phyloP scores from a whole-genome alignment of 1,140 invertebrate species.

The Drosophila kikkawai region DNA sequence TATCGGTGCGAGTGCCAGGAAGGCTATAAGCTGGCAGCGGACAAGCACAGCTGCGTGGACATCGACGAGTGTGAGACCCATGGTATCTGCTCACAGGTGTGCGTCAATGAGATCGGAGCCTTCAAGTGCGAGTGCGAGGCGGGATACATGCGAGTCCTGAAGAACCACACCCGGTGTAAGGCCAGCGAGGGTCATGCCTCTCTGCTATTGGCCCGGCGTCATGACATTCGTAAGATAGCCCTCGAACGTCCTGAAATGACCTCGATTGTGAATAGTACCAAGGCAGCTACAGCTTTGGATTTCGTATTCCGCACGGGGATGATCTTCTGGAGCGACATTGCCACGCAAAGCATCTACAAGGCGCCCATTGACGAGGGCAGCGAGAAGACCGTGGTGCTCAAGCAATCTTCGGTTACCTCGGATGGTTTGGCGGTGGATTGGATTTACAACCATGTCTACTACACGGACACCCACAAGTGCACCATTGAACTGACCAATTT shows the following conservation, averaged over 20 bases:
- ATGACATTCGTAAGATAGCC: slow-evolving; percentile 95
- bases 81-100: slow-evolving; percentile 96
- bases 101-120: slow-evolving; percentile 94
- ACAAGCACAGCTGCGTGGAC: slow-evolving; percentile 93
- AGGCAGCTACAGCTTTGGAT: slow-evolving; percentile 94
- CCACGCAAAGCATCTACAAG: slow-evolving; percentile 95
- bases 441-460: slow-evolving; percentile 98
- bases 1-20: slow-evolving; percentile 91
- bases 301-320: slow-evolving; percentile 95
- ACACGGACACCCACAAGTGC: slow-evolving; percentile 96
- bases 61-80: slow-evolving; percentile 96
- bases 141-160: slow-evolving; percentile 94
- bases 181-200: slow-evolving; percentile 94
- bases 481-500: slow-evolving; percentile 95
- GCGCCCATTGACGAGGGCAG: slow-evolving; percentile 97
- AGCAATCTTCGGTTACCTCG: slow-evolving; percentile 93
- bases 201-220: slow-evolving; percentile 92
- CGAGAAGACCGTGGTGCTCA: slow-evolving; percentile 92
- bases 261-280: slow-evolving; percentile 93
- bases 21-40: slow-evolving; percentile 89
- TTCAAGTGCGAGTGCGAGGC: slow-evolving; percentile 96
- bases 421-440: slow-evolving; percentile 98
- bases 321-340: slow-evolving; percentile 98
- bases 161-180: slow-evolving; percentile 93
- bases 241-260: slow-evolving; percentile 96